phyloP scores from a whole-genome alignment of 2,113 vertebrate genomes.

The Gambusia holbrooki region DNA sequence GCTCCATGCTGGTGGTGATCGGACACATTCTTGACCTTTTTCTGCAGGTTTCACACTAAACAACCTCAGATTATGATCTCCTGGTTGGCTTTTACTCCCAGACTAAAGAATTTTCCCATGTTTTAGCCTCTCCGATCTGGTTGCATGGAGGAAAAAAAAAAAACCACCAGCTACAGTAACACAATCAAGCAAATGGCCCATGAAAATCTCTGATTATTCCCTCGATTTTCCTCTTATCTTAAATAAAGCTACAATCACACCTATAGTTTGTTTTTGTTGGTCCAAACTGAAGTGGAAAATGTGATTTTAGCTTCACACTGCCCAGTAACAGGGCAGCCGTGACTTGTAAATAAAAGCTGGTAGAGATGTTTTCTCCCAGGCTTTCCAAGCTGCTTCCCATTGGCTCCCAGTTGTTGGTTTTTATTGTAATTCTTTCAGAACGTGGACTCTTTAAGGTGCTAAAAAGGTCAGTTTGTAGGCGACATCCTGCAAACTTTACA shows the following conservation, averaged over 20 bases:
- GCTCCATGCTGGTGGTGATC: constrained; percentile 11
- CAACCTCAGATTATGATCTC: constrained; percentile 53
- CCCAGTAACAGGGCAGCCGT: constrained; percentile 46
- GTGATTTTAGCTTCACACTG: constrained; percentile 50
- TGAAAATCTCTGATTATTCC: constrained; percentile 53
- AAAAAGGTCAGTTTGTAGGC: background rate
- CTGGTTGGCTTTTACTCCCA: constrained; percentile 25
- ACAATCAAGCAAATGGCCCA: constrained; percentile 58
- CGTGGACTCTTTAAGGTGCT: constrained; percentile 15
- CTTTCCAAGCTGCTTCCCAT: constrained; percentile 15
- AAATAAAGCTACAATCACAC: constrained; percentile 60
- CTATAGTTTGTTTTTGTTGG: constrained; percentile 70
- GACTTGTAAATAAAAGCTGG: constrained; percentile 50
- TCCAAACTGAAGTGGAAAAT: constrained; percentile 57
- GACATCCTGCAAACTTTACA: background rate
- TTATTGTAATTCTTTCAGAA: constrained; percentile 2
- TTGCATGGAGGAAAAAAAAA: constrained; percentile 26
- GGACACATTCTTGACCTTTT: constrained; percentile 2
- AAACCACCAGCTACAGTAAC: constrained; percentile 38
- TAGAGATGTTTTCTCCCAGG: constrained; percentile 29
- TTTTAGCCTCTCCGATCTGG: constrained; percentile 20
- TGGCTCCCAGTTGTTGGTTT: background rate
- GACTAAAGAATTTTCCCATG: constrained; percentile 65
- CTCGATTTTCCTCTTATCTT: constrained; percentile 54
- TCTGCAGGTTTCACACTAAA: constrained; percentile 47